Base-by-base conservation (phyloP, 37 sponge, comb jelly and placozoan genomes). In the Crambe crambe region DNA sequence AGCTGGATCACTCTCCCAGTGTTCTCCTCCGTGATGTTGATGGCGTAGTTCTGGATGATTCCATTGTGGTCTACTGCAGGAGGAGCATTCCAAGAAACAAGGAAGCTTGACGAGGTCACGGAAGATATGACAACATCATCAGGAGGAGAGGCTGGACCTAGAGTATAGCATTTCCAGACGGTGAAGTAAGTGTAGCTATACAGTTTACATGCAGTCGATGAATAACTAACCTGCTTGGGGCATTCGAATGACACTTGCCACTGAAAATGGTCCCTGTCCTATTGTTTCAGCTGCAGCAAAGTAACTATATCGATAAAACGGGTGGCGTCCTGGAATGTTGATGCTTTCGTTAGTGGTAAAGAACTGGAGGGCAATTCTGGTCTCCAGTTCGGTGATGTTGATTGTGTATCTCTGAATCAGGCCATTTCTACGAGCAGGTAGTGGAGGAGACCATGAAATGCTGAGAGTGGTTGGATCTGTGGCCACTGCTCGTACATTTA, bases 381-480 rank as follows among this genome's bases (percentile, higher is more conserved):
- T 85, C 35, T 68, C 78, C 18, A 78, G 26, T 58, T 85, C 85
- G 22, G 61, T 77, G 42, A 85, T 35, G 20, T 41, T 62, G 56
- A 85, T 25, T 34, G 32, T 58, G 35, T 85, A 85, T n/a, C 65
- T 20, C 26, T 61, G 43, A 9, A 80, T 80, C 21, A 62, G 6
- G 25, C 82, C 82, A 81, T 81, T 72, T 62, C 25, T 39, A 8
- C 38, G 66, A 3, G 20, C 43, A 25, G 18, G 25, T 26, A 9
- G 64, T 21, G 73, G 82, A 26, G 70, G 6, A n/a, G n/a, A 29
- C 80, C 80, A 79, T 17, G 29, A 21, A 31, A 79, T 27, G 21
- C 1, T 20, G 18, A 79, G 6, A 26, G 47, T 1, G 2, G 70
- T 47, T 5, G 68, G 32, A 70, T n/a, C n/a, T n/a, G n/a, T n/a